phyloP scores from a whole-genome alignment of 2,888 invertebrate genomes.

The Gasteruption jaculator region DNA sequence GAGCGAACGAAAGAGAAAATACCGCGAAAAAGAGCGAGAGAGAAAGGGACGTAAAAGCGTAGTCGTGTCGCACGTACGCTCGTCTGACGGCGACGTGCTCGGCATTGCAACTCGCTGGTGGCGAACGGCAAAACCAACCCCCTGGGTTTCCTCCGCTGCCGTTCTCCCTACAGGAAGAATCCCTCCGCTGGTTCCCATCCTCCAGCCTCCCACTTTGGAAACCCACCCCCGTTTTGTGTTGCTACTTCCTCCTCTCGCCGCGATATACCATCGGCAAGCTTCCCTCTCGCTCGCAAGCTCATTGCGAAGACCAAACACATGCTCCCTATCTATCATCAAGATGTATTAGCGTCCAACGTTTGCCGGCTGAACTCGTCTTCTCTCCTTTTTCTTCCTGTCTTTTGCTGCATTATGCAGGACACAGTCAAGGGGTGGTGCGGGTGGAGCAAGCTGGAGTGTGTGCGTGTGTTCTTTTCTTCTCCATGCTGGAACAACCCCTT shows the following conservation, averaged over 20 bases:
- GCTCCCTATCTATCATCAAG: conserved; percentile 51
- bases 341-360: conserved; percentile 50
- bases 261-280: neutral
- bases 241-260: conserved; percentile 5
- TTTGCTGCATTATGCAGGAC: conserved; percentile 50
- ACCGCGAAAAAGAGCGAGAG: conserved; percentile 27
- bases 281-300: conserved; percentile 35
- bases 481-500: conserved; percentile 20
- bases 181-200: conserved; percentile 15
- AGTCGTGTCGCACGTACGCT: conserved; percentile 52
- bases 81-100: conserved; percentile 50
- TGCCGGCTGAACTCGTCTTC: conserved; percentile 44
- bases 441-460: conserved; percentile 8
- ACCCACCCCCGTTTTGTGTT: conserved; percentile 15
- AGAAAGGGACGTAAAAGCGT: conserved; percentile 49
- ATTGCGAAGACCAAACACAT: conserved; percentile 50
- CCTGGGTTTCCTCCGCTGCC: conserved; percentile 29
- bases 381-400: too few relatives aligned
- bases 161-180: conserved; percentile 26
- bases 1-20: conserved; percentile 20
- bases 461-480: too few relatives aligned
- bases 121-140: conserved; percentile 31
- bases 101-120: conserved; percentile 38
- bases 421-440: conserved; percentile 13
- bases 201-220: conserved; percentile 13